These are phyloP conservation scores for Hyperoplus immaculatus DNA, from an alignment of 2,797 vertebrate genomes.

Conservation along the genomic window DNA sequence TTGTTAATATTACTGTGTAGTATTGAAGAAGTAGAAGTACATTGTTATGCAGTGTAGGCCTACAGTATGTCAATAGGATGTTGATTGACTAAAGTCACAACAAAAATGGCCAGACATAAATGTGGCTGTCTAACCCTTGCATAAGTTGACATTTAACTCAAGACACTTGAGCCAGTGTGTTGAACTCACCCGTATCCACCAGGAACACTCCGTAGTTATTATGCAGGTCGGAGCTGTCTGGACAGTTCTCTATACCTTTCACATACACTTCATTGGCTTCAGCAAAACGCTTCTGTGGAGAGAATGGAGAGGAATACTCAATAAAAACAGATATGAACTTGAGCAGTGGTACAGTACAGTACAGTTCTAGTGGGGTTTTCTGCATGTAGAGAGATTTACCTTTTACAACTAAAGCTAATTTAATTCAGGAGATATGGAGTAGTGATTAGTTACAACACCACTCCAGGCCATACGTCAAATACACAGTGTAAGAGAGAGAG, in stretches of 20 bases:
- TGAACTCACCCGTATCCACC: conserved; percentile 92
- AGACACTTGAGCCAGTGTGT: background rate
- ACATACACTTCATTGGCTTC: conserved; percentile 93
- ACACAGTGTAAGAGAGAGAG: too few species aligned
- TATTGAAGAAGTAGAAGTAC: too few species aligned
- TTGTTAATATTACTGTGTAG: too few species aligned
- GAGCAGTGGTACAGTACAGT: background rate
- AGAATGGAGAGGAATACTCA: conserved; percentile 20
- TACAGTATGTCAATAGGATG: too few species aligned
- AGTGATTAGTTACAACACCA: background rate
- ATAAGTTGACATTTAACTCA: too few species aligned
- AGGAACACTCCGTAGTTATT: conserved; percentile 98
- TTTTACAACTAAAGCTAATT: background rate
- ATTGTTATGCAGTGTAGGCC: too few species aligned
- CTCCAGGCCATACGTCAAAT: background rate
- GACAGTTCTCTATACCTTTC: conserved; percentile 93
- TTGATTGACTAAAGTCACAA: too few species aligned
- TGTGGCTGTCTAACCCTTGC: too few species aligned
- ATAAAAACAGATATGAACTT: background rate
- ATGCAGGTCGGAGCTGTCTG: conserved; percentile 95
- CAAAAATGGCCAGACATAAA: too few species aligned
- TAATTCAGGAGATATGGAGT: background rate
- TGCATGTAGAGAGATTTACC: background rate
- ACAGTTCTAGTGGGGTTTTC: background rate
- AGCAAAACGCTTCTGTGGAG: conserved; percentile 87